Percentiles rank a stretch among this genome's conserved stretches.
These are phyloP conservation scores for Sinhomidia bicolor DNA, from an alignment of 2,888 invertebrate species.

Conservation along the genomic window DNA sequence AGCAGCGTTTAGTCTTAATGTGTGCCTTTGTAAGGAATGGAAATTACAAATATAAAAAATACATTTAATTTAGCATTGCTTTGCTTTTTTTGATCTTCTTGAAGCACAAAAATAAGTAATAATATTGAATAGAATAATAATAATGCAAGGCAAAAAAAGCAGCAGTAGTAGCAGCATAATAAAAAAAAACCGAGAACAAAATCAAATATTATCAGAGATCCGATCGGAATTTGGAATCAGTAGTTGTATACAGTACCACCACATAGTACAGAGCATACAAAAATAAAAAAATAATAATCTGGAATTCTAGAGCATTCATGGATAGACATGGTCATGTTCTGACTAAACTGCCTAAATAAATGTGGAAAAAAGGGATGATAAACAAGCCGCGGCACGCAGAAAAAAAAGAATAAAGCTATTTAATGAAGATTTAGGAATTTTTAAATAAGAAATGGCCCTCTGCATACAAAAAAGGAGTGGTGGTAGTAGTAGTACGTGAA, in stretches of 20 bases:
- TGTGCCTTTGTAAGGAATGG: constrained; percentile 30
- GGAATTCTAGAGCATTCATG: background rate
- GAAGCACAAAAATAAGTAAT: background rate
- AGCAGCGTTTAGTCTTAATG: background rate
- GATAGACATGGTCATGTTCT: background rate
- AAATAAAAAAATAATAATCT: background rate
- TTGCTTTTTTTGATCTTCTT: background rate
- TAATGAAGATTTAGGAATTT: constrained; percentile 45
- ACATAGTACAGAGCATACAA: background rate
- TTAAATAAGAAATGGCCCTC: constrained; percentile 24
- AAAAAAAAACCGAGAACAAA: background rate
- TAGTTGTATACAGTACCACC: background rate
- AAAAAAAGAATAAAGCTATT: background rate
- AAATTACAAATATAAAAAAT: background rate
- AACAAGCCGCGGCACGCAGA: background rate
- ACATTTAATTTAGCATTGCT: background rate
- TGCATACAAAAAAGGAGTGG: constrained; percentile 42
- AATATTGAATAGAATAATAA: too few species aligned
- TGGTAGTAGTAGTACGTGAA: too few species aligned
- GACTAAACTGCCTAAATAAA: background rate
- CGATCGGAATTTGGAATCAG: constrained; percentile 39
- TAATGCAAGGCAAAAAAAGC: background rate
- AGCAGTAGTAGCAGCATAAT: background rate
- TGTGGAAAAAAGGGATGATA: constrained; percentile 27
- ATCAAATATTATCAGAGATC: constrained; percentile 40